Base-by-base conservation (phyloP, 2,888 invertebrate genomes). In the Aphodius sticticus region DNA sequence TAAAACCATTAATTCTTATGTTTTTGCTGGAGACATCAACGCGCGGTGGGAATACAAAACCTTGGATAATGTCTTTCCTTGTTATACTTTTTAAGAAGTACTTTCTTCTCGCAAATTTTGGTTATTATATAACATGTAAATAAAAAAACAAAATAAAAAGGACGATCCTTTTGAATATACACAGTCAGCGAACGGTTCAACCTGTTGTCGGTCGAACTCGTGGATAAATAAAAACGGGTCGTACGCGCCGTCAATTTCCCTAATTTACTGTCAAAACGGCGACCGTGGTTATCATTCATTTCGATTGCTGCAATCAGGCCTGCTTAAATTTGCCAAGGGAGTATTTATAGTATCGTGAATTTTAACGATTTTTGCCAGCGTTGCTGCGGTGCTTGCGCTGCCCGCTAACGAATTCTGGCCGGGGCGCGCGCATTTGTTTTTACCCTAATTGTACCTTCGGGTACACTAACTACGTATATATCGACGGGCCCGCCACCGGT, bases 181-280 rank as follows among this genome's bases (percentile, higher is more conserved):
- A 2, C 26, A 26, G 26, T 26, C 26, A 26, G 26, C 26, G 26
- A 26, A 53, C 12, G 53, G 53, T 53, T 12, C 53, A 12, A 53
- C 53, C 53, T 53, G 53, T 53, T 53, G 53, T 53, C 53, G 53
- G 53, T 53, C 53, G 53, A 12, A 1, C 12, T 12, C 53, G 53
- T 53, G 53, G 53, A 53, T 53, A 53, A 53, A 53, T 5, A 53
- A 53, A 7, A 12, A 9, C 12, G 53, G 53, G 53, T 53, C 72
- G 36, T 72, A 72, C 72, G 4, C 14, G 72, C 36, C 72, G 72
- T 16, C 72, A 72, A 72, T 35, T 72, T 72, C 16, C 53, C 53
- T 53, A 53, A 53, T 53, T 53, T 53, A 53, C 53, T 53, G 53
- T 53, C 53, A 53, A 53, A 53, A 53, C 53, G 53, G 53, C 53